A percentile compares a stretch with the other conserved stretches of the same genome.
phyloP scores from a whole-genome alignment of 2,888 invertebrate species.

The Drosophila acutilabella region DNA sequence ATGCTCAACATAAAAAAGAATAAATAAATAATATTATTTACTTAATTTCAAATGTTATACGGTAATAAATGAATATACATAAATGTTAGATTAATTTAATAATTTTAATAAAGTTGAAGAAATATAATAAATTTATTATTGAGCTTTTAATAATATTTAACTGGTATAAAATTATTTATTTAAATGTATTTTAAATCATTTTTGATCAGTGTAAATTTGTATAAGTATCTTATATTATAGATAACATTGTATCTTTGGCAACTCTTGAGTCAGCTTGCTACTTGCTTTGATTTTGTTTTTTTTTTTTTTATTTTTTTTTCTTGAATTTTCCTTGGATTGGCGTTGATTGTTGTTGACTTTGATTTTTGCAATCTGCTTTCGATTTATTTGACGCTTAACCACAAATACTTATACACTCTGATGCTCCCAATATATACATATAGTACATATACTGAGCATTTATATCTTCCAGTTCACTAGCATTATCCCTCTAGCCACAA shows the following conservation, averaged over 20 bases:
- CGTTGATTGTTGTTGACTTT: conserved; percentile 74
- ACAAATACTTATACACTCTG: neutral
- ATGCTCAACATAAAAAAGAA: neutral
- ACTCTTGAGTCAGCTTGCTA: conserved; percentile 26
- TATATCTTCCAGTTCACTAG: conserved; percentile 70
- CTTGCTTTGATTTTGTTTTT: neutral
- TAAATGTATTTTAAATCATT: too few species aligned
- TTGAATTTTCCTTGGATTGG: conserved; percentile 27
- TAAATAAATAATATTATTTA: neutral
- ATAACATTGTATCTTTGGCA: conserved; percentile 8
- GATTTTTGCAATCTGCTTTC: conserved; percentile 77
- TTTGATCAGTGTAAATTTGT: too few species aligned
- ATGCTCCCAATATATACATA: neutral
- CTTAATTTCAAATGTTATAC: too few species aligned
- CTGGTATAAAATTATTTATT: too few species aligned
- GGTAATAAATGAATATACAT: too few species aligned
- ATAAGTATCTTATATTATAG: neutral
- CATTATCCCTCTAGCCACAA: conserved; percentile 41
- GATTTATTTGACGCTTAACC: conserved; percentile 66
- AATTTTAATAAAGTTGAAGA: too few species aligned
- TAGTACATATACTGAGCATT: neutral
- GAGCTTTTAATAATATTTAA: too few species aligned
- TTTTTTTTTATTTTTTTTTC: conserved; percentile 22
- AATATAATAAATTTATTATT: too few species aligned
- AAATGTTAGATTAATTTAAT: too few species aligned